Percentiles rank a stretch among this genome's conserved stretches.
Conservation (phyloP, 2,797 vertebrate genomes). For the Odontamblyopus rebecca region DNA sequence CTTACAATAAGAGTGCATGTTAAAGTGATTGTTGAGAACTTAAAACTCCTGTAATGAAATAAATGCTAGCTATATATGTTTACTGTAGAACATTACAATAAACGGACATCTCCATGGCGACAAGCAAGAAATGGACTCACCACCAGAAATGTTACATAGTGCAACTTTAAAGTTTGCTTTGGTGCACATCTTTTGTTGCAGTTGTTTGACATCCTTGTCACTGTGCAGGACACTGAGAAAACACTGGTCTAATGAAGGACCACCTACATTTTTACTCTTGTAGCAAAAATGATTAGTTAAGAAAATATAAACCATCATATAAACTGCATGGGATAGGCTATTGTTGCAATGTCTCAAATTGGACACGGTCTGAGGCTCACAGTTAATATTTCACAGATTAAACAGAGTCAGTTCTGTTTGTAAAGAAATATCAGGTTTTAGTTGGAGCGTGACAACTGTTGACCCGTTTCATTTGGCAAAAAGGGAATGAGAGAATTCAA, state of each 20-base stretch:
- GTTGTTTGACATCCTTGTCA: neutral
- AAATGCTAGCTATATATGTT: neutral
- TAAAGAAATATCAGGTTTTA: conserved; percentile 53
- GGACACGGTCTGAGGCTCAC: conserved; percentile 45
- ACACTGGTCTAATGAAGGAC: conserved; percentile 24
- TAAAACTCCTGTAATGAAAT: neutral
- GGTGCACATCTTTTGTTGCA: neutral
- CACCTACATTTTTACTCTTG: conserved; percentile 38
- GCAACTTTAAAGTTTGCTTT: neutral
- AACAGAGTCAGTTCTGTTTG: conserved; percentile 38
- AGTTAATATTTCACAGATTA: conserved; percentile 46
- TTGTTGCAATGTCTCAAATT: conserved; percentile 53
- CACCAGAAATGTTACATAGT: neutral
- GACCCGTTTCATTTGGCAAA: conserved; percentile 41
- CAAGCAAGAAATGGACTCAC: neutral
- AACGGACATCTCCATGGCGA: neutral
- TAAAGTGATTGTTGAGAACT: neutral
- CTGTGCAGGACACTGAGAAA: neutral
- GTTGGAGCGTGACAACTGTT: conserved; percentile 44
- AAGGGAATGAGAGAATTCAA: conserved; percentile 21
- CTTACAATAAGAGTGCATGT: too few species aligned
- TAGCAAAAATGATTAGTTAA: conserved; percentile 35
- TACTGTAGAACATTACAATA: neutral
- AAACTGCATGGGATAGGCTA: conserved; percentile 45
- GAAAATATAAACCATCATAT: conserved; percentile 39